These are phyloP conservation scores for Pararge aegeria DNA, from an alignment of 1,140 invertebrate species.

Conservation along the genomic window DNA sequence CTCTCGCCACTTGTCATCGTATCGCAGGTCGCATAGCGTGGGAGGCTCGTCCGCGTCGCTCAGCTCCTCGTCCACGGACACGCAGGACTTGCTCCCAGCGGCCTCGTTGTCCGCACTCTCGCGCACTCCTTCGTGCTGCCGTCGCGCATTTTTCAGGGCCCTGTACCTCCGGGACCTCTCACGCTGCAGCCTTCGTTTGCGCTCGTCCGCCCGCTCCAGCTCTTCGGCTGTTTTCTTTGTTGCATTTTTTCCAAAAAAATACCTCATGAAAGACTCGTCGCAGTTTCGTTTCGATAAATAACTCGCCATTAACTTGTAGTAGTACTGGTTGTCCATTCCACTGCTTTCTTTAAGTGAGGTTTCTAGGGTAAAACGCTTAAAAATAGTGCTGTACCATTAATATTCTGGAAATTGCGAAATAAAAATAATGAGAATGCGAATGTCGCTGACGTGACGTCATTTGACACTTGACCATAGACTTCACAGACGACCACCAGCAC, in stretches of 20 bases:
- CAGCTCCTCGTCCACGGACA: slow-evolving; percentile 52
- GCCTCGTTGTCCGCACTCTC: slow-evolving; percentile 47
- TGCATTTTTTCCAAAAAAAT: slow-evolving; percentile 71
- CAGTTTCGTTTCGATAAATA: slow-evolving; percentile 73
- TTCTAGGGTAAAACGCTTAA: slow-evolving; percentile 29
- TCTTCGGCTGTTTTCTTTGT: slow-evolving; percentile 72
- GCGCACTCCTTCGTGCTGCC: slow-evolving; percentile 60
- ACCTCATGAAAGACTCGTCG: slow-evolving; percentile 74
- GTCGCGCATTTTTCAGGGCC: slow-evolving; percentile 64
- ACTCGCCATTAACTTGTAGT: slow-evolving; percentile 73
- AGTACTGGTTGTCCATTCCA: slow-evolving; percentile 72
- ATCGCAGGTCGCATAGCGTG: slow-evolving; percentile 64
- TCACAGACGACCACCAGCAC: too few relatives aligned
- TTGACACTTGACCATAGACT: slow-evolving; percentile 24
- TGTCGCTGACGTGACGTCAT: slow-evolving; percentile 61
- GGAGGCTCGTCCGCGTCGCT: slow-evolving; percentile 69
- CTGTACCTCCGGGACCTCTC: slow-evolving; percentile 66
- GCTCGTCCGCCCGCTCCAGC: slow-evolving; percentile 64
- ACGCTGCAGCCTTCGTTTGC: slow-evolving; percentile 63
- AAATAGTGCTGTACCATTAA: slow-evolving; percentile 26
- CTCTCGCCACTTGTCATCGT: slow-evolving; percentile 67
- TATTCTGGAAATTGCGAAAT: slow-evolving; percentile 70
- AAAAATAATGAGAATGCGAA: slow-evolving; percentile 74
- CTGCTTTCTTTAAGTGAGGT: slow-evolving; percentile 19
- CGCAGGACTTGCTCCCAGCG: slow-evolving; percentile 44